Conservation (phyloP, 2,797 vertebrate species). For the Erithacus rubecula region DNA sequence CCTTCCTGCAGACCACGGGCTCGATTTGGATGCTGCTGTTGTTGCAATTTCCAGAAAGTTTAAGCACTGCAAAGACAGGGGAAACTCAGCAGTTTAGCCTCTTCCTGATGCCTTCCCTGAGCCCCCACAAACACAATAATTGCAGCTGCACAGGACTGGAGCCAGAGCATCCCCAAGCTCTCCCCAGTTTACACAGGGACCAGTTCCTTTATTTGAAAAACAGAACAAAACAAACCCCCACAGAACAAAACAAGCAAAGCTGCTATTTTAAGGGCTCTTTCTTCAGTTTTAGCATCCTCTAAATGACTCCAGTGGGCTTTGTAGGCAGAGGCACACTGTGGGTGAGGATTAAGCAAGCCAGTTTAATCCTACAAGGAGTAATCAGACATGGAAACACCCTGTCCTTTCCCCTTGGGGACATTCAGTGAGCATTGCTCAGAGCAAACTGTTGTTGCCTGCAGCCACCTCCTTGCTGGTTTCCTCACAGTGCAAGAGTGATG, state of each 20-base stretch:
- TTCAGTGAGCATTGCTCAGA: background rate
- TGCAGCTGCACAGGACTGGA: background rate
- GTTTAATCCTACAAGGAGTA: background rate
- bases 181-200: background rate
- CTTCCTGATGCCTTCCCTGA: background rate
- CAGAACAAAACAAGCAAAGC: background rate
- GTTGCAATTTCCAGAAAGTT: background rate
- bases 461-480: background rate
- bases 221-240: background rate
- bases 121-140: background rate
- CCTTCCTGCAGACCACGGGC: background rate
- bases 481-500: background rate
- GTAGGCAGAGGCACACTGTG: background rate
- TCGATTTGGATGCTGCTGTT: background rate
- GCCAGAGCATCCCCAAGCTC: background rate
- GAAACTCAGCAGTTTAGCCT: background rate
- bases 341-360: slow-evolving; percentile 9
- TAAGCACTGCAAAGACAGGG: background rate
- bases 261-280: background rate
- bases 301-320: background rate
- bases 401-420: background rate
- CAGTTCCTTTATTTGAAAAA: background rate
- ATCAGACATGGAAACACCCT: background rate
- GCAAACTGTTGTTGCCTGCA: background rate
- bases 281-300: background rate